These are phyloP conservation scores for Cryptotis parvus DNA, from an alignment of 2,113 vertebrate species.

Conservation along the genomic window DNA sequence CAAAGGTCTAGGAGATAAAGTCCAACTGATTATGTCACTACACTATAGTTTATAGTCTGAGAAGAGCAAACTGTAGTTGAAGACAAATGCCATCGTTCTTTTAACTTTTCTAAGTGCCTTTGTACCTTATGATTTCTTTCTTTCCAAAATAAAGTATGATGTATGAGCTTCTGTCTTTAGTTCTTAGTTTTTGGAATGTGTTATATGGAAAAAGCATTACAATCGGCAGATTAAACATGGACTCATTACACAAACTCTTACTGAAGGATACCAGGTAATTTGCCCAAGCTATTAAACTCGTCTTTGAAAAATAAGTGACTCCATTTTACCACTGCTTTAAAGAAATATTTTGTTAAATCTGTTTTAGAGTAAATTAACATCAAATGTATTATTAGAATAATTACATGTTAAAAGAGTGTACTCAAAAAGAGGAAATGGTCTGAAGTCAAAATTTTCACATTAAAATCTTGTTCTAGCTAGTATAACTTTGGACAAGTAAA, in stretches of 20 bases:
- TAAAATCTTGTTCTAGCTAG: background rate
- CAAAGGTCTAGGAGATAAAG: slow-evolving; percentile 4
- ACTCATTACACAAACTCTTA: background rate
- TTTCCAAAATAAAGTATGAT: background rate
- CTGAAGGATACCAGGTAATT: background rate
- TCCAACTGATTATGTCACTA: background rate
- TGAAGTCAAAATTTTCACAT: background rate
- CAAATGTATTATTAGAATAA: background rate
- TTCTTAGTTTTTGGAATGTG: background rate
- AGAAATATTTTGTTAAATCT: background rate
- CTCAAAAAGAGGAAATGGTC: background rate
- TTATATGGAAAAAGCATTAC: background rate
- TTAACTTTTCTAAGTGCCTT: background rate
- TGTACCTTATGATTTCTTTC: background rate
- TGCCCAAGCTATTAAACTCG: background rate
- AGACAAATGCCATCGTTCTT: background rate
- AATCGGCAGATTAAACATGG: background rate
- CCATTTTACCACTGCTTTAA: background rate
- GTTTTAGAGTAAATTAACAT: background rate
- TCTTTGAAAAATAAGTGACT: background rate
- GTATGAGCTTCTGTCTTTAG: background rate
- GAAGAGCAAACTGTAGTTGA: background rate
- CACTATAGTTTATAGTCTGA: background rate
- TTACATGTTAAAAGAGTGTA: background rate
- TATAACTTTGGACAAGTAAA: background rate